phyloP scores from a whole-genome alignment of 2,797 vertebrate species.

The Neosalanx taihuensis region DNA sequence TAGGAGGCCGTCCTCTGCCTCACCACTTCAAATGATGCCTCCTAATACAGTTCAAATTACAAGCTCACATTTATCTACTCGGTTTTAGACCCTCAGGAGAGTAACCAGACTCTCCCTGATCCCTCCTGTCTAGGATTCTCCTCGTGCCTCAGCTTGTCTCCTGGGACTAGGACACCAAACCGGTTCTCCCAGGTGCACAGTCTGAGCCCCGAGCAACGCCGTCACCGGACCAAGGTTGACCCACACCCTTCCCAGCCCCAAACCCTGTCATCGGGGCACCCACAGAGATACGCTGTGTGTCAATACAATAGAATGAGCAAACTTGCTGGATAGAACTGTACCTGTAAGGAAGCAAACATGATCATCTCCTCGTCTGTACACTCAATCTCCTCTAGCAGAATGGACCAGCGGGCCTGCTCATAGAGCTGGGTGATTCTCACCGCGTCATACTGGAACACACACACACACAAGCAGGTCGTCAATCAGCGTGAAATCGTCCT shows the following conservation, averaged over 20 bases:
- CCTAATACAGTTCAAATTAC: too few species aligned
- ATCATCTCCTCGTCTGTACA: constrained; percentile 98
- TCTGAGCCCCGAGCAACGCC: constrained; percentile 14
- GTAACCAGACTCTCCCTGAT: background rate
- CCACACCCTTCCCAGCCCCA: background rate
- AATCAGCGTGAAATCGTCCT: background rate
- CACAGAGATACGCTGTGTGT: background rate
- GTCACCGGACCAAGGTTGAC: background rate
- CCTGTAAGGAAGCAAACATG: constrained; percentile 97
- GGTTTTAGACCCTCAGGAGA: background rate
- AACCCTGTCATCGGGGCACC: background rate
- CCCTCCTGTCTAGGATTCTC: constrained; percentile 22
- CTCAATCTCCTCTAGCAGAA: constrained; percentile 94
- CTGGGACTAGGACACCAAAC: constrained; percentile 27
- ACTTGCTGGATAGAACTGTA: constrained; percentile 42
- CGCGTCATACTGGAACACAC: constrained; percentile 83
- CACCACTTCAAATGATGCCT: too few species aligned
- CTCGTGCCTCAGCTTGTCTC: constrained; percentile 46
- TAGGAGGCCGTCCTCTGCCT: too few species aligned
- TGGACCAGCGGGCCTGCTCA: constrained; percentile 94
- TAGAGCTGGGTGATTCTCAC: constrained; percentile 97
- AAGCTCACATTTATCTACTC: too few species aligned
- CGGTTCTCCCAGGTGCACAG: constrained; percentile 10
- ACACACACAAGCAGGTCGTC: constrained; percentile 8
- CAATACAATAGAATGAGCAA: background rate